phyloP scores from a whole-genome alignment of 2,888 invertebrate species.

The Epinotia bilunana region DNA sequence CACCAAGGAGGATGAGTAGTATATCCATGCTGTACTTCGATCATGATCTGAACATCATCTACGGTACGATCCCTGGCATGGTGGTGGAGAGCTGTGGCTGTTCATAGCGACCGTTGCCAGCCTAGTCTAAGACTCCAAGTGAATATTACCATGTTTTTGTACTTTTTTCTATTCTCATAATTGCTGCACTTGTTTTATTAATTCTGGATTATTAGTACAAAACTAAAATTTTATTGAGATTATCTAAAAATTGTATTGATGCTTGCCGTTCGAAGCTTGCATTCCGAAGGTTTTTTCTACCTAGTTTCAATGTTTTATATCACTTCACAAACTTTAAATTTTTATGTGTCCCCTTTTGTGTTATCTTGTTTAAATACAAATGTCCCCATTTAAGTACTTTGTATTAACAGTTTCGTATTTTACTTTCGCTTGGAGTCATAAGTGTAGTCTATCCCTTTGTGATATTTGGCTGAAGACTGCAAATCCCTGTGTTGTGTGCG shows the following conservation, averaged over 20 bases:
- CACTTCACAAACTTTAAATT: background rate
- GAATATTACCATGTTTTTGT: slow-evolving; percentile 28
- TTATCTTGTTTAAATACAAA: background rate
- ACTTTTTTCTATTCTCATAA: slow-evolving; percentile 6
- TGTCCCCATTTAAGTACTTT: background rate
- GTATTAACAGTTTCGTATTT: background rate
- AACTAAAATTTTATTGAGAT: background rate
- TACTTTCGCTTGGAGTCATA: slow-evolving; percentile 45
- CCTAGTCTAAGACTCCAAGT: slow-evolving; percentile 60
- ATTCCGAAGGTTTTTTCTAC: background rate
- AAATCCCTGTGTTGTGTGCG: slow-evolving; percentile 76
- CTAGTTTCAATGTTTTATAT: background rate
- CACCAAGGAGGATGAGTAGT: slow-evolving; percentile 93
- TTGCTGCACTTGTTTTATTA: background rate
- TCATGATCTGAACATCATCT: slow-evolving; percentile 93
- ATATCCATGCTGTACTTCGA: slow-evolving; percentile 97
- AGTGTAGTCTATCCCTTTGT: slow-evolving; percentile 73
- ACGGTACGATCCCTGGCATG: slow-evolving; percentile 96
- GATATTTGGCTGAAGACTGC: slow-evolving; percentile 80
- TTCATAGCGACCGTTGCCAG: slow-evolving; percentile 83
- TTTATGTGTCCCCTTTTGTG: background rate
- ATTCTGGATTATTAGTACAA: background rate
- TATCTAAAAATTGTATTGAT: background rate
- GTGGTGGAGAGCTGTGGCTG: slow-evolving; percentile 97
- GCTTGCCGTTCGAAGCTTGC: background rate